phyloP scores from a whole-genome alignment of 2,113 vertebrate species.

The Synodontis membranacea region DNA sequence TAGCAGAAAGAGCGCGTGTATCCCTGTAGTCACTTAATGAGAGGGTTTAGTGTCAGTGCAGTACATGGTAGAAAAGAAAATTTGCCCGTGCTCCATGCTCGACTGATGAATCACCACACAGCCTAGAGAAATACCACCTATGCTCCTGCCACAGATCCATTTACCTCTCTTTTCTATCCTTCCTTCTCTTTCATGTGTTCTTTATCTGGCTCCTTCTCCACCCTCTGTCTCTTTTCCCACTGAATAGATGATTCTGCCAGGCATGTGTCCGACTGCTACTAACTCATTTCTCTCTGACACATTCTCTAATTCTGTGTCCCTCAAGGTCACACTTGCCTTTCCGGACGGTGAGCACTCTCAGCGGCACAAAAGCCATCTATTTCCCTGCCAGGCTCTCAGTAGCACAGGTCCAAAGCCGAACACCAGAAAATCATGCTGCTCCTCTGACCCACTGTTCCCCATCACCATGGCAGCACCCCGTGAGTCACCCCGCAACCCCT shows the following conservation, averaged over 20 bases:
- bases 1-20: neutral
- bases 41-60: slow-evolving; percentile 2
- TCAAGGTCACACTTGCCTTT: slow-evolving; percentile 65
- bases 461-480: slow-evolving; percentile 44
- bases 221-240: slow-evolving; percentile 35
- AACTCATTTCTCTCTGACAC: slow-evolving; percentile 41
- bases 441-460: slow-evolving; percentile 22
- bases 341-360: slow-evolving; percentile 7
- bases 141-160: slow-evolving; percentile 28
- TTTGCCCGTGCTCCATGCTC: slow-evolving; percentile 5
- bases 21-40: slow-evolving; percentile 11
- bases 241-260: slow-evolving; percentile 67
- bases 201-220: slow-evolving; percentile 20
- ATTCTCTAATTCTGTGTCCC: slow-evolving; percentile 14
- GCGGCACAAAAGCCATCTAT: slow-evolving; percentile 34
- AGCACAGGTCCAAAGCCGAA: slow-evolving; percentile 53
- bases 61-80: neutral
- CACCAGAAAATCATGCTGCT: slow-evolving; percentile 18
- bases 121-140: slow-evolving; percentile 33
- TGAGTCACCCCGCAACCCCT: slow-evolving; percentile 53
- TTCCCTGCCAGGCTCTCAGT: slow-evolving; percentile 48
- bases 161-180: slow-evolving; percentile 39
- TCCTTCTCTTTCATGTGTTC: slow-evolving; percentile 19
- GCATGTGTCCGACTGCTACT: slow-evolving; percentile 54
- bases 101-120: slow-evolving; percentile 43